A percentile compares a stretch with the other conserved stretches of the same genome.
These are phyloP conservation scores for Eira barbara DNA, from an alignment of 2,113 vertebrate genomes.

Conservation along the genomic window DNA sequence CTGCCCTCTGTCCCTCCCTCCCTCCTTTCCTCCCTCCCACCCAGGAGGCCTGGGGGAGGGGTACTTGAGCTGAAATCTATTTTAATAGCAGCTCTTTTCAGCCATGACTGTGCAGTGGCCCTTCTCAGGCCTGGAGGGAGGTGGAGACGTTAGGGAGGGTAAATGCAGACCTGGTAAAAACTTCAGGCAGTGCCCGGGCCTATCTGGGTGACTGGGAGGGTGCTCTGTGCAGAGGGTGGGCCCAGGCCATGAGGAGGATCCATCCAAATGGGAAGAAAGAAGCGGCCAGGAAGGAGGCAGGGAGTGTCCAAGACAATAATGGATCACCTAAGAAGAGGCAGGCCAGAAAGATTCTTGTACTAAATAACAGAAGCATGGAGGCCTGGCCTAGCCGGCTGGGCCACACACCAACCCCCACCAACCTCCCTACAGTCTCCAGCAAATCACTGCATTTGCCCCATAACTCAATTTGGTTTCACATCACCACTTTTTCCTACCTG, in stretches of 20 bases:
- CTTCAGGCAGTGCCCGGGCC: accelerated
- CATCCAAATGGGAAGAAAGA: not conserved
- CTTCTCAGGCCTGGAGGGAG: not conserved
- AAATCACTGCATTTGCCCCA: no score
- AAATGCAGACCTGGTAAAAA: not conserved
- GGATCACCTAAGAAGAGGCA: not conserved
- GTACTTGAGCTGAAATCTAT: no score
- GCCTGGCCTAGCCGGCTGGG: accelerated
- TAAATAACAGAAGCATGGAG: accelerated
- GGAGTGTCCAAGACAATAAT: not conserved
- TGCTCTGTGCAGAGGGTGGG: not conserved
- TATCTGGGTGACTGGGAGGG: no score
- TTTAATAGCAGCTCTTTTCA: not conserved
- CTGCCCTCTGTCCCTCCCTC: not conserved
- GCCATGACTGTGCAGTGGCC: accelerated
- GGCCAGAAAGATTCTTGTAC: not conserved
- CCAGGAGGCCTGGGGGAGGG: not conserved
- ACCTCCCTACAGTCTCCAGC: not conserved
- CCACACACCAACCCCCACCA: accelerated
- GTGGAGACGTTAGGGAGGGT: accelerated
- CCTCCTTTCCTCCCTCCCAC: no score
- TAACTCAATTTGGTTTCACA: not conserved
- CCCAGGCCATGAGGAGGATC: accelerated
- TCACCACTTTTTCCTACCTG: not conserved
- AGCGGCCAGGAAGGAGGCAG: not conserved